Base-by-base conservation (phyloP, 1,140 invertebrate species). In the Ceratosolen solmsi region DNA sequence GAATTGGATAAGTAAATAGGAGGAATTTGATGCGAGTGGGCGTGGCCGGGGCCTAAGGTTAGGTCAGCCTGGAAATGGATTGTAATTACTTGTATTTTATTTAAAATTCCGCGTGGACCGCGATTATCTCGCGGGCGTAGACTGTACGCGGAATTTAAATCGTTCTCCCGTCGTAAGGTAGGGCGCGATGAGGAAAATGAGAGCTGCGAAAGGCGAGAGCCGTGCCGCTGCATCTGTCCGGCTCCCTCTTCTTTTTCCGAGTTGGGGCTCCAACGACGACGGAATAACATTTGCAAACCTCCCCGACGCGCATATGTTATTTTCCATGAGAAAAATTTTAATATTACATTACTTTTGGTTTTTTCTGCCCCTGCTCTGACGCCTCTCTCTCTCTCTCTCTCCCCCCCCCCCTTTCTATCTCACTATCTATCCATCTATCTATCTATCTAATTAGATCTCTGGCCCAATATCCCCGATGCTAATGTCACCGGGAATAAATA, bases 111-210 rank as follows among this genome's bases (percentile, higher is more conserved):
- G 73, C 38, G 41, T 33, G 65, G 38, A n/a, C 13, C 65, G 58
- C 74, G 79, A 76, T 82, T 78, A 74, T 77, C 78, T 82, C 75
- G 74, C 65, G 70, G 41, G 38, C 73, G 60, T 20, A 71, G 63
- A 11, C 71, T 36, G 85, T 84, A 85, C 84, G 85, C 78, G 84
- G 85, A 86, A 87, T 86, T 86, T 85, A 87, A 87, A 87, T 86
- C 85, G 85, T 84, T 84, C 83, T 82, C 86, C 85, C 83, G 83
- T 86, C 83, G 84, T 86, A 87, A 87, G 85, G 86, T 17, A 58
- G 51, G 75, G 84, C 72, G 76, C 78, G 75, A 79, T 82, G 84
- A 84, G 77, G 82, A 74, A 82, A 85, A 85, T 85, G 84, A 83
- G 84, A 84, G 84, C 76, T 74, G 79, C 83, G 41, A 78, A 49